These are phyloP conservation scores for Pogonophryne albipinna DNA, from an alignment of 2,797 vertebrate genomes.

Conservation along the genomic window DNA sequence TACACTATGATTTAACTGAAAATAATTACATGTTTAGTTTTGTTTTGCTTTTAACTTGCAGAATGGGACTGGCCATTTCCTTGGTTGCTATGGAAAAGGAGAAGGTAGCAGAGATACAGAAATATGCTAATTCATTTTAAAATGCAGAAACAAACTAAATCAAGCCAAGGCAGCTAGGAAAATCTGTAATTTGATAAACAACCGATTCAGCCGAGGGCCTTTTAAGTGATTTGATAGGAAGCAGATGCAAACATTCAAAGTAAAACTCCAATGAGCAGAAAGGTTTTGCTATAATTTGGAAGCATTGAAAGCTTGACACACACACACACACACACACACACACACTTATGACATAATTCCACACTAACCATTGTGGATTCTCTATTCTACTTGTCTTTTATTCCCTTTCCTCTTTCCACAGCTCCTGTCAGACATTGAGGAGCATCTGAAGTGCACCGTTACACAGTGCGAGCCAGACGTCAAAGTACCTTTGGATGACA, in stretches of 20 bases:
- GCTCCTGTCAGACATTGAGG: conserved; percentile 96
- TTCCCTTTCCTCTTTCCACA: conserved; percentile 52
- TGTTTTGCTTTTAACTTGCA: too few species aligned
- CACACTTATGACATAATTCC: not conserved
- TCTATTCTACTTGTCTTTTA: not conserved
- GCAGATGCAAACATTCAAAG: not conserved
- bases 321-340: too few species aligned
- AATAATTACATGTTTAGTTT: too few species aligned
- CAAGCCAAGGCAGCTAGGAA: not conserved
- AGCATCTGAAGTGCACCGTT: conserved; percentile 97
- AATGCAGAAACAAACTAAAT: too few species aligned
- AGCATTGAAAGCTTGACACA: not conserved
- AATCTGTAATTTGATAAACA: not conserved
- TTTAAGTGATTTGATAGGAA: conserved; percentile 21
- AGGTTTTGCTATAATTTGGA: not conserved
- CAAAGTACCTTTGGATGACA: conserved; percentile 94
- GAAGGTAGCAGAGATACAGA: too few species aligned
- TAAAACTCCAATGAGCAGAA: not conserved
- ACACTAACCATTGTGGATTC: not conserved
- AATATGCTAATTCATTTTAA: too few species aligned
- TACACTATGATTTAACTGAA: too few species aligned
- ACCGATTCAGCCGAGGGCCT: not conserved
- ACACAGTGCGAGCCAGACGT: conserved; percentile 96
- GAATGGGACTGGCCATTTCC: too few species aligned
- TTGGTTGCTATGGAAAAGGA: too few species aligned